Base-by-base conservation (phyloP, 2,113 vertebrate genomes). In the Malurus melanocephalus region DNA sequence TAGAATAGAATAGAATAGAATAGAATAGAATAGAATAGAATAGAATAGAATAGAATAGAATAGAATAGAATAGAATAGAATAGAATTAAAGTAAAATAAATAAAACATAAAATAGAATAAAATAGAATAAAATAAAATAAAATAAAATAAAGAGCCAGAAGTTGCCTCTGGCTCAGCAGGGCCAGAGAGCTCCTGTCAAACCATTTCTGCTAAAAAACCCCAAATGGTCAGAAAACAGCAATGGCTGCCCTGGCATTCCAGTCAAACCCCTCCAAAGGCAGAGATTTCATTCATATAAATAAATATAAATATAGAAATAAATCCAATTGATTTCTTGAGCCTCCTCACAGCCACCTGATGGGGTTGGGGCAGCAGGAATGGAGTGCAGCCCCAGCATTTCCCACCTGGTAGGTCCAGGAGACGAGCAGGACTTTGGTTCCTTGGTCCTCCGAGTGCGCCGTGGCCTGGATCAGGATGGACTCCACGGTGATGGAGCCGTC, bases 341-440 rank as follows among this genome's bases (percentile, higher is more conserved):
- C 35, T 35, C 35, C 35, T 55, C 11, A 4, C 4, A 52, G 26
- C 27, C 24, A 7, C 20, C 28, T 23, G 53, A 5, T 4, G 2
- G 27, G 7, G 7, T 10, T 9, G 67, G 75, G 8, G 16, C 7
- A 24, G 3, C 2, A 42, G 48, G 45, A 62, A 21, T 5, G 10
- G 1, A 10, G 40, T 12, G 2, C 10, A 59, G 40, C 6, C 0
- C 10, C 1, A 14, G 16, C 11, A 28, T 9, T 55, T 43, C 89
- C 53, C 87, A 99, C 99, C 99, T 99, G 99, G 89, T 99, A 99
- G 3, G 99, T 99, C 99, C 99, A 99, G 35, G 99, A 99, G 0
- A 99, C 98, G 9, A 99, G 97, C 66, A 99, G 96, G 65, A 99
- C 98, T 90, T 99, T 99, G 88, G 98, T 98, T 64, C 98, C 97